phyloP scores from a whole-genome alignment of 2,797 vertebrate species.

The Thunnus albacares region DNA sequence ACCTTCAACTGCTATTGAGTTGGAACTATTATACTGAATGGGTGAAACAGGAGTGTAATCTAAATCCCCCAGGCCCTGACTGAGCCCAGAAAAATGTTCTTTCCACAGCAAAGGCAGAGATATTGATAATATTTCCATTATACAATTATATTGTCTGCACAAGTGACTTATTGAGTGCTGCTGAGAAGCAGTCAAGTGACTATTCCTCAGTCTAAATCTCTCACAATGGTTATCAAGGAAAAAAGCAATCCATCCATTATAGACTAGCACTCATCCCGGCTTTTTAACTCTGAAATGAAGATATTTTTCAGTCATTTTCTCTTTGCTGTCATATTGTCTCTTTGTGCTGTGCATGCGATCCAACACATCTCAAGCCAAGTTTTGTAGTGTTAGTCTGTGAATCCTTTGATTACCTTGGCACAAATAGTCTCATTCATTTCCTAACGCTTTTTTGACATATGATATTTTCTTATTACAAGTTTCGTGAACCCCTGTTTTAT shows the following conservation, averaged over 20 bases:
- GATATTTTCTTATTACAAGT: conserved; percentile 27
- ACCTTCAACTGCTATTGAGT: conserved; percentile 66
- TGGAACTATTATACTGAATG: conserved; percentile 66
- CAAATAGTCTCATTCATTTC: conserved; percentile 45
- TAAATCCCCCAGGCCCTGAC: conserved; percentile 68
- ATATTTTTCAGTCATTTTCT: conserved; percentile 49
- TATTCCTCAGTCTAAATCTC: conserved; percentile 59
- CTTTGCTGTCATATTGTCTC: conserved; percentile 60
- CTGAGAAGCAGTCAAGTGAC: conserved; percentile 66
- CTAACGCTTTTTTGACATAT: conserved; percentile 32
- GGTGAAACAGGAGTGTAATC: conserved; percentile 70
- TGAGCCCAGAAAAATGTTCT: conserved; percentile 61
- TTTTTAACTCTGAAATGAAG: conserved; percentile 59
- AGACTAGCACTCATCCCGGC: conserved; percentile 43
- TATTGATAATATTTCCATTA: conserved; percentile 77
- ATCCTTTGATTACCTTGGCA: conserved; percentile 49
- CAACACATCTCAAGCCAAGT: conserved; percentile 30
- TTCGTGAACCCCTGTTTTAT: conserved; percentile 33
- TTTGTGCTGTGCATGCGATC: conserved; percentile 49
- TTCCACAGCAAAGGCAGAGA: conserved; percentile 64
- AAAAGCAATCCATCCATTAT: conserved; percentile 59
- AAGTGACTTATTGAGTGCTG: conserved; percentile 70
- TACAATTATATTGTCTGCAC: conserved; percentile 69
- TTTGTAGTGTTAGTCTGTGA: conserved; percentile 44
- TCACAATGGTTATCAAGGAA: conserved; percentile 56